Base-by-base conservation (phyloP, 2,113 vertebrate species). In the Bubalus kerabau region DNA sequence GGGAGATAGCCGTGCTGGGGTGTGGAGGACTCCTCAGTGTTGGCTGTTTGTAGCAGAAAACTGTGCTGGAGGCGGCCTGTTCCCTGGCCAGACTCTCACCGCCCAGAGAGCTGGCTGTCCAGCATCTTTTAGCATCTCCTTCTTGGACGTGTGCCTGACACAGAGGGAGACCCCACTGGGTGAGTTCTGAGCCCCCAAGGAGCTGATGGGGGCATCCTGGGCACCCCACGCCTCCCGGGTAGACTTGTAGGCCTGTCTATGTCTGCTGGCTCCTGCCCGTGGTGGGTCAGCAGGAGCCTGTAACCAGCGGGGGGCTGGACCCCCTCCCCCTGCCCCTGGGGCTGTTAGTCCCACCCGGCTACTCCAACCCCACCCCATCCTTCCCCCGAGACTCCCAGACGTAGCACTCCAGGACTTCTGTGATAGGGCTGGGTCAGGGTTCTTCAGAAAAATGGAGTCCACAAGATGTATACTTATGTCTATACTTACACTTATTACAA, bases 21-120 rank as follows among this genome's bases (percentile, higher is more conserved):
- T 1, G 13, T 1, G 0, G 71, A 16, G 11, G 23, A 10, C 40
- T 28, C 4, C 1, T 12, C 50, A 0, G 7, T 16, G n/a, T 1
- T 8, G 36, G 78, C 78, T 19, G 28, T 81, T 50, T 12, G 50
- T 3, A 3, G 19, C 23, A 0, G 21, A 24, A 43, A 7, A 26
- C 0, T 23, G 1, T 10, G 5, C 40, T 46, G 9, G 1, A 6
- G 59, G 67, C 6, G 46, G 40, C 17, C n/a, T 0, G 30, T 23
- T 67, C 14, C 3, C n/a, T 12, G 3, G 4, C 71, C n/a, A 1
- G 50, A 11, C 52, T n/a, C 74, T 9, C 5, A 6, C 2, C 2
- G 4, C 74, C 36, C 32, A 7, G 80, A n/a, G 12, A 40, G 28
- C 1, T 17, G 67, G 26, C 28, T 13, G 16, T 64, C 59, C 19